phyloP scores from a whole-genome alignment of 1,140 invertebrate genomes.

The Heliconius melpomene region DNA sequence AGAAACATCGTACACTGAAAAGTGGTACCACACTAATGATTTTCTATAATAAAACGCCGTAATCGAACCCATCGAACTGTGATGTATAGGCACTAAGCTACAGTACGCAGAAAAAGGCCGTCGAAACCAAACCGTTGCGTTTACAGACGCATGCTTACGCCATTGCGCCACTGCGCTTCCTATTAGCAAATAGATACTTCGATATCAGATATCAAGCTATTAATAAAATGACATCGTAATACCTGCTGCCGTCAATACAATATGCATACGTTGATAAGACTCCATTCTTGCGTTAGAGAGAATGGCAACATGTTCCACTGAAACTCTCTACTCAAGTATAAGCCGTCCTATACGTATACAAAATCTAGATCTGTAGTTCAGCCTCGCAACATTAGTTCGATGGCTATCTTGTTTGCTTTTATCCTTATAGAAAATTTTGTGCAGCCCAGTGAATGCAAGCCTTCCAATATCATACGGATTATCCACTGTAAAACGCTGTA shows the following conservation, averaged over 20 bases:
- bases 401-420: constrained; percentile 80
- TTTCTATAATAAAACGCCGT: no score
- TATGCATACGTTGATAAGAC: neutral
- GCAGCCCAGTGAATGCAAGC: constrained; percentile 77
- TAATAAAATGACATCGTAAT: neutral
- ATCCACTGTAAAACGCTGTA: constrained; percentile 74
- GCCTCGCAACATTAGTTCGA: constrained; percentile 68
- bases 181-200: no score
- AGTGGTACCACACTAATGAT: no score
- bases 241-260: neutral
- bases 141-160: no score
- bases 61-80: no score
- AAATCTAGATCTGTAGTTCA: constrained; percentile 35
- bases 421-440: constrained; percentile 81
- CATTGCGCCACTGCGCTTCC: no score
- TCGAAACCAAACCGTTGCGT: no score
- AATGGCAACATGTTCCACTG: neutral
- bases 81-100: no score
- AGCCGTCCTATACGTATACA: constrained; percentile 19
- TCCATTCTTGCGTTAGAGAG: neutral
- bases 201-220: neutral
- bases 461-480: constrained; percentile 79
- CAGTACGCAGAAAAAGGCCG: no score
- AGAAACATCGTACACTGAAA: no score
- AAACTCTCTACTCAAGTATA: constrained; percentile 3